A percentile compares a stretch with the other conserved stretches of the same genome.
Evolutionary conservation across 2,797 vertebrate species (phyloP).

Genomic region (Lycodopsis pacificus): DNA sequence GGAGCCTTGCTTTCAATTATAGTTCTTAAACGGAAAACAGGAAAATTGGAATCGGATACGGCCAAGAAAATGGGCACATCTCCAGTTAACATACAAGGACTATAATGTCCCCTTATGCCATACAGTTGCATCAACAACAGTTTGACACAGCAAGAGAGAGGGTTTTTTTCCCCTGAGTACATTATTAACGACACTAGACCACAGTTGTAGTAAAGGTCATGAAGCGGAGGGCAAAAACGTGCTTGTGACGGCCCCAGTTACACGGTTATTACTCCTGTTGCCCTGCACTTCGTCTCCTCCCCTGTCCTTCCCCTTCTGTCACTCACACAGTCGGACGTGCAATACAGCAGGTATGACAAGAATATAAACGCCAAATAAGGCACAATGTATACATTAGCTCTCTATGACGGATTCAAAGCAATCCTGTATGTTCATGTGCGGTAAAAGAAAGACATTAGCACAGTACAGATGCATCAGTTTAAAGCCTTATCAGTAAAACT

Average conservation of each 20-base stretch:
- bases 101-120: not conserved
- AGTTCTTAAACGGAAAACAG: not conserved
- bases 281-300: constrained; percentile 15
- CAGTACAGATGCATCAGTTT: constrained; percentile 25
- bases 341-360: constrained; percentile 13
- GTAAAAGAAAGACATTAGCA: not conserved
- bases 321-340: constrained; percentile 31
- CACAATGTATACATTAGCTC: not conserved
- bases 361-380: constrained; percentile 15
- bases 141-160: not conserved
- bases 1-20: no score
- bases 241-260: constrained; percentile 14
- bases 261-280: constrained; percentile 34
- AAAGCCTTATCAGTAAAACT: constrained; percentile 51
- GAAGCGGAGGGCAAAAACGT: constrained; percentile 24
- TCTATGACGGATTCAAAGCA: constrained; percentile 9
- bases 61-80: not conserved
- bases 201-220: constrained; percentile 48
- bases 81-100: not conserved
- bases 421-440: constrained; percentile 4
- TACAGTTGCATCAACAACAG: not conserved
- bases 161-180: not conserved
- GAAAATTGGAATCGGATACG: no score
- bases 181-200: constrained; percentile 29
- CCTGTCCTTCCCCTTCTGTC: constrained; percentile 11